phyloP scores from a whole-genome alignment of 2,113 vertebrate species.

The Aphelocoma coerulescens region DNA sequence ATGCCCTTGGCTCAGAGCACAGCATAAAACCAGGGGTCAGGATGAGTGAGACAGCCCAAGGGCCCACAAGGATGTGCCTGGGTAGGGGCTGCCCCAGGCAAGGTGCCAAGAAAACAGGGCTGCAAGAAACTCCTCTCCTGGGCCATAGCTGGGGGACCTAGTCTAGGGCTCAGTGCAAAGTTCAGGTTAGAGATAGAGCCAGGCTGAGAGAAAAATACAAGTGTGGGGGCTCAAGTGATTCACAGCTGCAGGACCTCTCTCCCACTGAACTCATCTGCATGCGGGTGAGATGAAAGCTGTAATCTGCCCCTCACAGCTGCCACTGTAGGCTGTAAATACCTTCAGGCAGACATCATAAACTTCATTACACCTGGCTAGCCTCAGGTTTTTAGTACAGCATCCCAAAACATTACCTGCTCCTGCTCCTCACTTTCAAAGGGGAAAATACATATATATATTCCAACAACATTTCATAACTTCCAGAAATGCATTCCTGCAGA shows the following conservation, averaged over 20 bases:
- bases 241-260: neutral
- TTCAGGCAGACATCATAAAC: neutral
- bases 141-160: neutral
- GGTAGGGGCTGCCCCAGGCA: neutral
- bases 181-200: neutral
- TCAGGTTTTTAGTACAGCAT: neutral
- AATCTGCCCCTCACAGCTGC: neutral
- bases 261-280: neutral
- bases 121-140: neutral
- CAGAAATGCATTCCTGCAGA: neutral
- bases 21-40: neutral
- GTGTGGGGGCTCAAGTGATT: neutral
- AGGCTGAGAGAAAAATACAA: neutral
- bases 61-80: neutral
- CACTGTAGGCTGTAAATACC: neutral
- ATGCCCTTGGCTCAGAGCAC: neutral
- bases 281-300: neutral
- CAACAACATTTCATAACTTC: neutral
- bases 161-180: neutral
- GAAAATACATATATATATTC: neutral
- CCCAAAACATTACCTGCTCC: neutral
- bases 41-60: neutral
- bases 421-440: neutral
- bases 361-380: constrained; percentile 4
- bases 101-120: neutral